phyloP scores from a whole-genome alignment of 2,797 vertebrate genomes.

The Arrhamphus sclerolepis region DNA sequence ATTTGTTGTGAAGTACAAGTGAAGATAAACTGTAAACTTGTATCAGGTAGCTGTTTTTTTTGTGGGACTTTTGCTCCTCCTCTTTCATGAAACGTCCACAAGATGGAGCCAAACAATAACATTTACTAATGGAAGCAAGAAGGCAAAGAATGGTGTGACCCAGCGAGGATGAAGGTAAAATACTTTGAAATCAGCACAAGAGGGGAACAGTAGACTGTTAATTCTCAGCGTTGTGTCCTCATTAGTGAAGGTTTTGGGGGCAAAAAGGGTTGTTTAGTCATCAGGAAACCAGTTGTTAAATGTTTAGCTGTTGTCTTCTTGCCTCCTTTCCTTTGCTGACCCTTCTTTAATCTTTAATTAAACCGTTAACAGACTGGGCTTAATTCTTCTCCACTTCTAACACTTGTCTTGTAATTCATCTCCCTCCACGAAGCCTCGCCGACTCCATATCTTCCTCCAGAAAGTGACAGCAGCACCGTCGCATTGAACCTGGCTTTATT shows the following conservation, averaged over 20 bases:
- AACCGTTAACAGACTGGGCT: constrained; percentile 29
- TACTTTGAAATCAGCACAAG: no score
- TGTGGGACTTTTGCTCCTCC: no score
- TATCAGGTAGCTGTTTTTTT: no score
- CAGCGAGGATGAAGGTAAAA: background rate
- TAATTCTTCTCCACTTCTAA: background rate
- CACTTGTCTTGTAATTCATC: background rate
- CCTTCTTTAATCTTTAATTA: constrained; percentile 39
- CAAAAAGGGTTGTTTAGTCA: background rate
- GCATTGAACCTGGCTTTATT: constrained; percentile 59
- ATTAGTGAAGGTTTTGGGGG: background rate
- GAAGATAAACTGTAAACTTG: no score
- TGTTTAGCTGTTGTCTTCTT: constrained; percentile 11
- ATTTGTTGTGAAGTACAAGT: no score
- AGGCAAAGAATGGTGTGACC: no score
- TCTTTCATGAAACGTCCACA: constrained; percentile 45
- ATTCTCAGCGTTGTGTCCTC: no score
- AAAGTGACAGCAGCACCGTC: constrained; percentile 28
- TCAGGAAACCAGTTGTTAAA: background rate
- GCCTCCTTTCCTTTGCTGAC: background rate
- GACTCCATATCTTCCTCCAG: constrained; percentile 11
- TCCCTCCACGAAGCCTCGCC: background rate
- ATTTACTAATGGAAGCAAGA: no score
- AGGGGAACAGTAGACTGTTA: no score
- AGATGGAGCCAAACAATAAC: constrained; percentile 61